phyloP scores from a whole-genome alignment of 23 tunicate species.

The Phallusia fumigata region DNA sequence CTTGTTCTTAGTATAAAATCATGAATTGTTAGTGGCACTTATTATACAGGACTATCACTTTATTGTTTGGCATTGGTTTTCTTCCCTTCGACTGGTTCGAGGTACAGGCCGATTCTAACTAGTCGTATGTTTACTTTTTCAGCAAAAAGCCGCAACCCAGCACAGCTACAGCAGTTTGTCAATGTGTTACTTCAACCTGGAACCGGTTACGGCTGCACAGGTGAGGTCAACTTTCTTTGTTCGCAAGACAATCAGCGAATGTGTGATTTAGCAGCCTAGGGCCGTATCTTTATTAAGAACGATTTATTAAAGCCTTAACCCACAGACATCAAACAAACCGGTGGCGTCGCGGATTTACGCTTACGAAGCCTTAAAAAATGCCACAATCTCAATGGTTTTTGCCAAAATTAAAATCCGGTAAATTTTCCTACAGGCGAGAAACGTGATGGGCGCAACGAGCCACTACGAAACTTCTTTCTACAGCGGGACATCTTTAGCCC shows the following conservation, averaged over 20 bases:
- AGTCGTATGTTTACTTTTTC: not conserved
- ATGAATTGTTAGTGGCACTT: not conserved
- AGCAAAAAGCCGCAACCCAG: not conserved
- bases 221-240: not conserved
- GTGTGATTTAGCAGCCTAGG: no score
- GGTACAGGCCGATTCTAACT: not conserved
- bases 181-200: slow-evolving; percentile 34
- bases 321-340: no score
- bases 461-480: not conserved
- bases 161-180: slow-evolving; percentile 5
- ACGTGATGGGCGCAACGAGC: not conserved
- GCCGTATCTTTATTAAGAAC: no score
- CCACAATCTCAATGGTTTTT: no score
- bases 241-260: no score
- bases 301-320: no score
- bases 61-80: not conserved
- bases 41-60: not conserved
- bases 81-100: not conserved
- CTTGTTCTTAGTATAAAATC: not conserved
- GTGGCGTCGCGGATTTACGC: no score
- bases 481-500: not conserved
- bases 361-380: no score
- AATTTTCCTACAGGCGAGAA: not conserved
- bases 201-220: slow-evolving; percentile 23
- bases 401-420: no score